Percentiles rank a stretch among this genome's conserved stretches.
Conservation (phyloP, 2,113 vertebrate genomes). For the Mesitornis unicolor region DNA sequence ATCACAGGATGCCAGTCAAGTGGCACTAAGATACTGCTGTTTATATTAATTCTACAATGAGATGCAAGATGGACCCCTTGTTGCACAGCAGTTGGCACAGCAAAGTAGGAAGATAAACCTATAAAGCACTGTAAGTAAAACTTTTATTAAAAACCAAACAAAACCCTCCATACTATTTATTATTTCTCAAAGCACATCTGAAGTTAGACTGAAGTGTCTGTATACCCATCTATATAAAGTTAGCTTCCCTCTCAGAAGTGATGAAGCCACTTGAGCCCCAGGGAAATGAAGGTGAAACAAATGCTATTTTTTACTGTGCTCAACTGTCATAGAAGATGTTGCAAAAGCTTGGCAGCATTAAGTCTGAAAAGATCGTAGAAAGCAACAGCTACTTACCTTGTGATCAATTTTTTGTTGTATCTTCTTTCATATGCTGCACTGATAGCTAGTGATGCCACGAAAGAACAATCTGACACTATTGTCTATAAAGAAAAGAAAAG, state of each 20-base stretch:
- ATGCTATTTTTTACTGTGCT: neutral
- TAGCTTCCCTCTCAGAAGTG: neutral
- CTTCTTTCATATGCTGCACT: slow-evolving; percentile 96
- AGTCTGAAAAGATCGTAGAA: neutral
- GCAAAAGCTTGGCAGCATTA: neutral
- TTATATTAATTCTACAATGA: neutral
- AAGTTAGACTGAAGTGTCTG: neutral
- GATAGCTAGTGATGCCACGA: slow-evolving; percentile 95
- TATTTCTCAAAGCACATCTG: neutral
- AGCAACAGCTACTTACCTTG: slow-evolving; percentile 78
- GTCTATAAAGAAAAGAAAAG: slow-evolving; percentile 76
- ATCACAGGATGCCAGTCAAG: rapidly evolving
- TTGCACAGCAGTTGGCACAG: neutral
- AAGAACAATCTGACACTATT: slow-evolving; percentile 97
- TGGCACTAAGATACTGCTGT: neutral
- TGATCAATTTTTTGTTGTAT: slow-evolving; percentile 97
- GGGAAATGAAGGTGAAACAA: neutral
- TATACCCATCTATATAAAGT: rapidly evolving
- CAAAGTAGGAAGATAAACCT: neutral
- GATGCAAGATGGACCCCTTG: neutral
- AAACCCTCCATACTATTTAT: neutral
- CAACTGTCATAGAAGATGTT: neutral
- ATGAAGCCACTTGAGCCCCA: neutral
- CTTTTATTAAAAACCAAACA: neutral
- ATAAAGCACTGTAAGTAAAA: neutral